Evolutionary conservation across 2,113 vertebrate genomes (phyloP), one percentile per base, ranked within the genome.

Genomic region (Dasyprocta punctata): DNA sequence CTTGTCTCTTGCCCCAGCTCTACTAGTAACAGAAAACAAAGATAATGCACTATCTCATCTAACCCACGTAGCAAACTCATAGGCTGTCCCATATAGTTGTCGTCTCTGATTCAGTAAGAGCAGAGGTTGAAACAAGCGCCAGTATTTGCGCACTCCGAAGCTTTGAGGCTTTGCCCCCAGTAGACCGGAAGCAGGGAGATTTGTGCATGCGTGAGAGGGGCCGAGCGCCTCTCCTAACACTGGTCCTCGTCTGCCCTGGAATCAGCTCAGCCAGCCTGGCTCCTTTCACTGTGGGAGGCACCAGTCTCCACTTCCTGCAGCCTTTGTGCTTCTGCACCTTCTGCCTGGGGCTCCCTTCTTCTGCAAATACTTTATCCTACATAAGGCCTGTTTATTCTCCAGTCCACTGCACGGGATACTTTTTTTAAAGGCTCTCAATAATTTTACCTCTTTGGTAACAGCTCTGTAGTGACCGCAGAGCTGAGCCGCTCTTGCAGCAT

Each of bases 201-300:
- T 52, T 78, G 44, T 28, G 16, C 75, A 8, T 78, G 73, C 73
- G 24, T 36, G 7, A 1, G 5, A 13, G 20, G 38, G 24, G 22
- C 1, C 47, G 44, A 14, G 28, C 7, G 1, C 13, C 44, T 77
- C 6, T 7, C 5, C 13, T 26, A 7, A 1, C 41, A 13, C 14
- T 6, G 38, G 38, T 26, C n/a, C 71, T 44, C n/a, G 3, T 75
- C 41, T 44, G 60, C n/a, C 67, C 8, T 19, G 14, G n/a, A 71
- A 26, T 1, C 38, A 41, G 38, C 22, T 71, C 67, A 0, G 8
- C 17, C 17, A 38, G 67, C 67, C 67, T 71, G 17, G 7, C 67
- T 41, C 69, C 69, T 38, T 71, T 41, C n/a, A 3, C 69, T 75
- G 71, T 26, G 20, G n/a, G 10, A 26, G 71, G 9, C 22, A 22